A percentile compares a stretch with the other conserved stretches of the same genome.
These are phyloP conservation scores for Trichogramma dendrolimi DNA, from an alignment of 2,888 invertebrate genomes.

Conservation along the genomic window DNA sequence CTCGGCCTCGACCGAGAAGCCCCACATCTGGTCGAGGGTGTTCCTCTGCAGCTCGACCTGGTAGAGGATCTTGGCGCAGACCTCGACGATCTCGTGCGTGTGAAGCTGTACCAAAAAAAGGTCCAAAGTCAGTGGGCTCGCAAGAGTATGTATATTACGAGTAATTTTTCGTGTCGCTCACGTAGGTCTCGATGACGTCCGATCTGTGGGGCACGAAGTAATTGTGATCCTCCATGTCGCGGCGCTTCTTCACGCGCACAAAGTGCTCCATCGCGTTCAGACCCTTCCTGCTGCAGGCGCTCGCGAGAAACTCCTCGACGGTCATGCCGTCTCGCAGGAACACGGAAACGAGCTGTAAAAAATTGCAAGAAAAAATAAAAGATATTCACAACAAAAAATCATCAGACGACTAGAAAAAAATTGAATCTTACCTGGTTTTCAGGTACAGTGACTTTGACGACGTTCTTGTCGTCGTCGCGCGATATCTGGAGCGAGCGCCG, in stretches of 20 bases:
- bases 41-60: slow-evolving; percentile 90
- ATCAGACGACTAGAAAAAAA: neutral
- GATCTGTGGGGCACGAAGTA: slow-evolving; percentile 94
- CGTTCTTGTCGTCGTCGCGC: slow-evolving; percentile 83
- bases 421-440: slow-evolving; percentile 61
- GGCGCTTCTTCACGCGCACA: slow-evolving; percentile 87
- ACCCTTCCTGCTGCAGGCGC: slow-evolving; percentile 86
- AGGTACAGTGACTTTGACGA: slow-evolving; percentile 84
- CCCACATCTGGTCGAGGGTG: slow-evolving; percentile 94
- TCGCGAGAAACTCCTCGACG: slow-evolving; percentile 90
- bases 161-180: slow-evolving; percentile 56
- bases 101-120: slow-evolving; percentile 63
- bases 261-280: slow-evolving; percentile 94
- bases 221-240: slow-evolving; percentile 93
- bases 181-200: slow-evolving; percentile 92
- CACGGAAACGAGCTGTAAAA: slow-evolving; percentile 66
- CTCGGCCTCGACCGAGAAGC: slow-evolving; percentile 96
- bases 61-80: slow-evolving; percentile 93
- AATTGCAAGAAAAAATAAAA: slow-evolving; percentile 41
- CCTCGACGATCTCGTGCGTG: slow-evolving; percentile 91
- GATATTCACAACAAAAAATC: neutral
- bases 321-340: slow-evolving; percentile 88
- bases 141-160: neutral
- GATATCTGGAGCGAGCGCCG: slow-evolving; percentile 83
- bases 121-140: neutral